Evolutionary conservation across 2,888 invertebrate species (phyloP).

Genomic region (Morinoia aosen): DNA sequence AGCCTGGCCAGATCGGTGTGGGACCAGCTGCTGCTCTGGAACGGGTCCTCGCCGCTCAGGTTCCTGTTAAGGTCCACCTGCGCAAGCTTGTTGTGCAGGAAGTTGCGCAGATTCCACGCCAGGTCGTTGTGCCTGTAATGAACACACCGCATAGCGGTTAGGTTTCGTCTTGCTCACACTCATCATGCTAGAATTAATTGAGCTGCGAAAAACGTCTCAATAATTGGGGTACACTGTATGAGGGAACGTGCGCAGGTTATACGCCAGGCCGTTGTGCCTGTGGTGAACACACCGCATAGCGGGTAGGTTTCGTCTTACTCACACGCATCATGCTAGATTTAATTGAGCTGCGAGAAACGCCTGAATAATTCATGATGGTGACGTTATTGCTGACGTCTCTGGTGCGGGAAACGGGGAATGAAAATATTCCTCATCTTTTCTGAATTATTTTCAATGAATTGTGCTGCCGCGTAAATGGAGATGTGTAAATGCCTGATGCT

Average conservation of each 20-base stretch:
- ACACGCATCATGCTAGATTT: too few relatives aligned
- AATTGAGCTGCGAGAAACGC: too few relatives aligned
- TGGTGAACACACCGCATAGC: too few relatives aligned
- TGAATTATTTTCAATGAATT: not conserved
- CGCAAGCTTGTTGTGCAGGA: constrained; percentile 88
- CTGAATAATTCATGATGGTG: not conserved
- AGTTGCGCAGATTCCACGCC: constrained; percentile 93
- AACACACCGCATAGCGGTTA: too few relatives aligned
- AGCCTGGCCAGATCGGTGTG: constrained; percentile 92
- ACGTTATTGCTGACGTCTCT: not conserved
- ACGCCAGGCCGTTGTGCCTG: constrained; percentile 89
- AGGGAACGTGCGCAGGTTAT: constrained; percentile 79
- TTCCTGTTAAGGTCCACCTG: constrained; percentile 84
- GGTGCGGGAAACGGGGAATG: not conserved
- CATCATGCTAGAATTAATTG: too few relatives aligned
- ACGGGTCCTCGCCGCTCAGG: constrained; percentile 82
- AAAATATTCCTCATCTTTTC: not conserved
- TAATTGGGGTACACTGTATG: too few relatives aligned
- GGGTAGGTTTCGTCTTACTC: too few relatives aligned
- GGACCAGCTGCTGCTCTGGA: constrained; percentile 90
- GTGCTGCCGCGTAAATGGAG: not conserved
- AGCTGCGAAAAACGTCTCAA: too few relatives aligned
- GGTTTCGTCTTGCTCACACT: too few relatives aligned
- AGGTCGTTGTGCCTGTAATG: constrained; percentile 82
- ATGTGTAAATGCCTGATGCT: too few relatives aligned